These are phyloP conservation scores for Hylyphantes graminicola DNA, from an alignment of 1,140 invertebrate species.

Conservation along the genomic window DNA sequence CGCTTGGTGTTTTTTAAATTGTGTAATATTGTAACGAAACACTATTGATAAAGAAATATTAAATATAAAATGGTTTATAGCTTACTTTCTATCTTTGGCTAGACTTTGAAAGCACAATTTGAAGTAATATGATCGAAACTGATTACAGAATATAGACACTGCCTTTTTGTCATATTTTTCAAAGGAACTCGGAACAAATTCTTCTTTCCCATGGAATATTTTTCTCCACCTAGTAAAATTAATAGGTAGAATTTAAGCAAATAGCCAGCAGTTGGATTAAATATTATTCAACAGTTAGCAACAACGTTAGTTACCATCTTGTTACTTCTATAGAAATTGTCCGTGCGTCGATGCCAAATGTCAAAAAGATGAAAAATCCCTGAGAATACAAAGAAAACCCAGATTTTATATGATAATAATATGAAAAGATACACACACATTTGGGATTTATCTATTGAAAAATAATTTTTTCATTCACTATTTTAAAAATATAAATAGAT, in stretches of 20 bases:
- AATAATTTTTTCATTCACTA: too few relatives aligned
- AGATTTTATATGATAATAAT: neutral
- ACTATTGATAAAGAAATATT: too few relatives aligned
- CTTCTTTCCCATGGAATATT: neutral
- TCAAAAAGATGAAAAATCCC: slow-evolving; percentile 37
- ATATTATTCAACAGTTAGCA: neutral
- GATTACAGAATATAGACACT: slow-evolving; percentile 4
- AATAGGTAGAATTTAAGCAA: too few relatives aligned
- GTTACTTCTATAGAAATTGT: slow-evolving; percentile 15
- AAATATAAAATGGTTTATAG: neutral
- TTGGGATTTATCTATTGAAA: neutral
- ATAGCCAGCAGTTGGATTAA: too few relatives aligned
- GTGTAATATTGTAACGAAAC: too few relatives aligned
- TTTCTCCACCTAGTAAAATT: slow-evolving; percentile 11
- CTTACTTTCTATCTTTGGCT: slow-evolving; percentile 42
- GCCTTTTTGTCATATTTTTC: neutral
- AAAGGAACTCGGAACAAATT: neutral
- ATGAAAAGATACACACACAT: too few relatives aligned
- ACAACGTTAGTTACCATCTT: neutral
- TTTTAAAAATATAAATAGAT: neutral
- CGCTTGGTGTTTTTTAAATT: too few relatives aligned
- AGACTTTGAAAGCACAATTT: slow-evolving; percentile 17
- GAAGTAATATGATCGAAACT: slow-evolving; percentile 30
- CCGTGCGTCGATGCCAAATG: slow-evolving; percentile 38
- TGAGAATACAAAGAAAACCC: neutral